phyloP scores from a whole-genome alignment of 2,888 invertebrate genomes.

The Sepioteuthis lessoniana region DNA sequence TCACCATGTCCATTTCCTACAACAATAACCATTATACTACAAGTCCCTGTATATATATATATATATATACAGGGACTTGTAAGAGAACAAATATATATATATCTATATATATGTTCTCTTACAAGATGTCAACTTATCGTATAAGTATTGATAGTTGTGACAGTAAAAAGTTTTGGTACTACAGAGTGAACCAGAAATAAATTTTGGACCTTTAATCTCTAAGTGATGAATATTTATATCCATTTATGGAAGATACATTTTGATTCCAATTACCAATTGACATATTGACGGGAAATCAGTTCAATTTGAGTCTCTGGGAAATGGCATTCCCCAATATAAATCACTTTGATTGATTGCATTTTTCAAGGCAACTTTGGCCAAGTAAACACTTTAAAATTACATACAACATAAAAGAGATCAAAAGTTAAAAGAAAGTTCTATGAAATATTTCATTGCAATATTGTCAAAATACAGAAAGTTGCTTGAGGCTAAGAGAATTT shows the following conservation, averaged over 20 bases:
- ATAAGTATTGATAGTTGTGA: neutral
- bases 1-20: too few relatives aligned
- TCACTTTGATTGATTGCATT: conserved; percentile 1
- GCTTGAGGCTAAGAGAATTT: neutral
- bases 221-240: conserved; percentile 23
- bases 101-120: neutral
- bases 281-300: conserved; percentile 1
- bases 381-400: neutral
- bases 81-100: neutral
- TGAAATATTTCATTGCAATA: neutral
- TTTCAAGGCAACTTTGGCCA: neutral
- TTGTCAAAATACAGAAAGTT: neutral
- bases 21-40: too few relatives aligned
- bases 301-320: neutral
- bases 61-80: neutral
- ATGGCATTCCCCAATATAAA: neutral
- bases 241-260: conserved; percentile 6
- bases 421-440: neutral
- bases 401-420: neutral
- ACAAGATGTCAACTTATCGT: neutral
- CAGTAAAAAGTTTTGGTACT: neutral
- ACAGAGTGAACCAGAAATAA: neutral
- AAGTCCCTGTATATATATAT: neutral
- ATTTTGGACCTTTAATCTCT: conserved; percentile 33
- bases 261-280: neutral